These are phyloP conservation scores for Phyllostomus hastatus DNA, from an alignment of 2,113 vertebrate species.

Conservation along the genomic window DNA sequence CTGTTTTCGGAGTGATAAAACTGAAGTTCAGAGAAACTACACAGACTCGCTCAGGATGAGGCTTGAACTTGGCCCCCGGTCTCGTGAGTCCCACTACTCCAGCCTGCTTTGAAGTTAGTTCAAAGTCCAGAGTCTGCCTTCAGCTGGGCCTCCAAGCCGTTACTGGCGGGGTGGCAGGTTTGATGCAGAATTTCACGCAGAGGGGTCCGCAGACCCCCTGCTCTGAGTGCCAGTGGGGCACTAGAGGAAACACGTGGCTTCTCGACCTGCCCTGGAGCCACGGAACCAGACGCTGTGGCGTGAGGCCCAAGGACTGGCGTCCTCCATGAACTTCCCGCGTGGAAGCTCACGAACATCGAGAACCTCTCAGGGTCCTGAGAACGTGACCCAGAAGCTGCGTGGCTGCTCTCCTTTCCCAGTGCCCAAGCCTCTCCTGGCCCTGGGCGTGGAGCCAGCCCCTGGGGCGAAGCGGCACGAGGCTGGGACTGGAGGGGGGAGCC, in stretches of 20 bases:
- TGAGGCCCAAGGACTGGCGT: background rate
- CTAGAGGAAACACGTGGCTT: background rate
- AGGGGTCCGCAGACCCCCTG: background rate
- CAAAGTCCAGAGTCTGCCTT: background rate
- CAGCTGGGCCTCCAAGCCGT: background rate
- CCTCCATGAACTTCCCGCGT: fast-evolving
- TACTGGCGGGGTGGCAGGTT: background rate
- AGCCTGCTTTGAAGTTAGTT: background rate
- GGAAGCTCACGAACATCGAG: fast-evolving
- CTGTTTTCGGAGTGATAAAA: background rate
- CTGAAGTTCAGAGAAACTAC: background rate
- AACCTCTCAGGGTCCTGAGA: background rate
- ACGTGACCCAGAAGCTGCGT: too few species aligned
- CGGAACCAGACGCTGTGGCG: fast-evolving
- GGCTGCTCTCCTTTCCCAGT: fast-evolving
- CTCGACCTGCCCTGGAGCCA: background rate
- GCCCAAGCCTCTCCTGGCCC: background rate
- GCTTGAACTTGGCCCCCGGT: background rate
- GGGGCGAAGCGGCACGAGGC: background rate
- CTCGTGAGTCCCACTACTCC: background rate
- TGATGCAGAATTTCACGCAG: background rate
- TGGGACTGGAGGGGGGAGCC: background rate
- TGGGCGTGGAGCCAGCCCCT: background rate
- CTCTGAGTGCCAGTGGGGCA: background rate
- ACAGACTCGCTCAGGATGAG: background rate